Percentiles rank a stretch among this genome's conserved stretches.
Evolutionary conservation across 2,113 vertebrate genomes (phyloP).

Genomic region (Hucho hucho): DNA sequence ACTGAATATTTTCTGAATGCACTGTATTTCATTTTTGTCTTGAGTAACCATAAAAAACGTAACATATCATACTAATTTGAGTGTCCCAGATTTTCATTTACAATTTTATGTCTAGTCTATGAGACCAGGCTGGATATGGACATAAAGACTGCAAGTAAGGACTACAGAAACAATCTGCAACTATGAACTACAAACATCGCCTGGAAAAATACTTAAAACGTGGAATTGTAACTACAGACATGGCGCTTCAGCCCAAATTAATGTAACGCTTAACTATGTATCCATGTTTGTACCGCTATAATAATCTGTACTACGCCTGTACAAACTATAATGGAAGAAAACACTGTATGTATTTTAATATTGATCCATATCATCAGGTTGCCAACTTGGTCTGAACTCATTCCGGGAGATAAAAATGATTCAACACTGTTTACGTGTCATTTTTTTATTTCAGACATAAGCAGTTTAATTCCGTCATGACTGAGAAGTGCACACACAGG

Average conservation of each 20-base stretch:
- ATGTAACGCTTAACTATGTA: conserved; percentile 42
- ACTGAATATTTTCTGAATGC: no score
- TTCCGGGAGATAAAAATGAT: no score
- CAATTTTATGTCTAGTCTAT: no score
- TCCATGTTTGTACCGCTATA: conserved; percentile 34
- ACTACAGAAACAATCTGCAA: neutral
- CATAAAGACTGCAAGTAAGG: neutral
- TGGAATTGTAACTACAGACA: conserved; percentile 15
- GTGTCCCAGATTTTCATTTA: no score
- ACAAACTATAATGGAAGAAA: conserved; percentile 25
- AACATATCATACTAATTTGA: no score
- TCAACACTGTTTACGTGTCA: no score
- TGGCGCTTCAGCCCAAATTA: conserved; percentile 37
- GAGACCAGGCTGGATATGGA: conserved; percentile 8
- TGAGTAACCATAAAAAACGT: no score
- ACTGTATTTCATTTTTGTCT: no score
- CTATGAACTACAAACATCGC: neutral
- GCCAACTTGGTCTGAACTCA: no score
- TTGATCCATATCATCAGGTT: neutral
- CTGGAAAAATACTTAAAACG: neutral
- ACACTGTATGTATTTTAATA: conserved; percentile 1
- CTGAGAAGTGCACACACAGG: neutral
- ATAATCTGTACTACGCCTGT: conserved; percentile 22
- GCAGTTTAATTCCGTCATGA: neutral
- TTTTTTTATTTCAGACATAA: neutral